phyloP scores from a whole-genome alignment of 2,888 invertebrate genomes.

The Trachelus iudaicus region DNA sequence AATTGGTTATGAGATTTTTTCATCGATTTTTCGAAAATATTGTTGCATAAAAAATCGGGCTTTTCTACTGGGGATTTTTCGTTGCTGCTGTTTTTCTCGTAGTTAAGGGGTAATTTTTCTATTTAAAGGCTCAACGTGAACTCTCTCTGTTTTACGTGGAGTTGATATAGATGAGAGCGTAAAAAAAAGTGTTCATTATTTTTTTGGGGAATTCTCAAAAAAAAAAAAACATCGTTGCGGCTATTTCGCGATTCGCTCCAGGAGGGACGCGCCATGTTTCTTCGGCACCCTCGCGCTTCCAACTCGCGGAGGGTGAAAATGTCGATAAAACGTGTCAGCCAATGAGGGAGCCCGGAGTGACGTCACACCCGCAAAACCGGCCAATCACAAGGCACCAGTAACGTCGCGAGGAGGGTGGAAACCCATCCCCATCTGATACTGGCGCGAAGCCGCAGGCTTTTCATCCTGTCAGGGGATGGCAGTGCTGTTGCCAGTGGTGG shows the following conservation, averaged over 20 bases:
- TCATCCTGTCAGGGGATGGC: constrained; percentile 42
- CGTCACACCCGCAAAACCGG: constrained; percentile 56
- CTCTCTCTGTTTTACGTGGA: neutral
- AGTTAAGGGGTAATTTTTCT: neutral
- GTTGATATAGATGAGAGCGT: neutral
- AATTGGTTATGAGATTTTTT: neutral
- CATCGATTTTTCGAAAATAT: neutral
- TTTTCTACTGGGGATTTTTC: neutral
- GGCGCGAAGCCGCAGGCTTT: constrained; percentile 52
- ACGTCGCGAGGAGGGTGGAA: constrained; percentile 57
- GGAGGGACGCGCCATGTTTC: constrained; percentile 41
- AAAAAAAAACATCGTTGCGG: constrained; percentile 21
- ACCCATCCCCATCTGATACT: constrained; percentile 45
- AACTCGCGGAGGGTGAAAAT: constrained; percentile 53
- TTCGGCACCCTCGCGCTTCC: constrained; percentile 1
- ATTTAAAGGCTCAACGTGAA: neutral
- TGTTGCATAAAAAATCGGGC: neutral
- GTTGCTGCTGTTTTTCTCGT: neutral
- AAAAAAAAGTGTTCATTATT: neutral
- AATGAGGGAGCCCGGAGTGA: constrained; percentile 58
- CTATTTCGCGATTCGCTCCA: constrained; percentile 32
- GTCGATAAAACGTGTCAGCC: constrained; percentile 64
- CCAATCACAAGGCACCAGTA: constrained; percentile 57
- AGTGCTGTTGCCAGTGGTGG: constrained; percentile 38
- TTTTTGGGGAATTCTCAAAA: neutral